Evolutionary conservation across 2,113 vertebrate genomes (phyloP).

Genomic region (Platysternon megacephalum): DNA sequence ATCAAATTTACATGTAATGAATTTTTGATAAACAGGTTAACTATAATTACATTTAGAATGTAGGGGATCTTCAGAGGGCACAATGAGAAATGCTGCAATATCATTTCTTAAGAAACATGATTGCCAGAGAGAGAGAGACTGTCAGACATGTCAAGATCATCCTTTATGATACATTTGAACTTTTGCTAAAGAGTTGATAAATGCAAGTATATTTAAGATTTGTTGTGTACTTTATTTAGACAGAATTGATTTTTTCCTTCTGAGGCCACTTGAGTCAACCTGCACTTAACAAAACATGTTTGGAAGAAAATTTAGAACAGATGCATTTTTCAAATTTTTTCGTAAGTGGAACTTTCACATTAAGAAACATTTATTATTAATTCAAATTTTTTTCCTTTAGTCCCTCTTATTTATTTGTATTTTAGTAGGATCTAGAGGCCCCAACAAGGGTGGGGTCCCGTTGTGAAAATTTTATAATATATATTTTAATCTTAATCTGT

Average conservation of each 20-base stretch:
- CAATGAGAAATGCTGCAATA: neutral
- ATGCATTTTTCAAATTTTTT: neutral
- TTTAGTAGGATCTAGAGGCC: neutral
- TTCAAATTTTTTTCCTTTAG: neutral
- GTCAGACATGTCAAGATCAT: conserved; percentile 57
- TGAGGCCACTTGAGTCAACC: conserved; percentile 70
- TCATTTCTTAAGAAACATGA: conserved; percentile 70
- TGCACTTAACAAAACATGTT: conserved; percentile 30
- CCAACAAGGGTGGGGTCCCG: fast-evolving
- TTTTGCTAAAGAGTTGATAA: conserved; percentile 70
- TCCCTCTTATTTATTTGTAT: neutral
- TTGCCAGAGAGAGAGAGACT: conserved; percentile 73
- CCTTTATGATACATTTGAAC: conserved; percentile 69
- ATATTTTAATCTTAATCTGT: neutral
- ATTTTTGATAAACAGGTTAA: conserved; percentile 30
- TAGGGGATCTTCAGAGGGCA: neutral
- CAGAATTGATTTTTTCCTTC: conserved; percentile 77
- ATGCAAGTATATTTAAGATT: conserved; percentile 61
- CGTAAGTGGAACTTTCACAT: neutral
- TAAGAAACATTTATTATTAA: neutral
- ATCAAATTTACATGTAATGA: neutral
- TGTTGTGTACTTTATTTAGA: conserved; percentile 77
- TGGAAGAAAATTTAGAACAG: neutral
- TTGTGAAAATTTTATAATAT: neutral
- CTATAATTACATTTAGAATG: fast-evolving